These are phyloP conservation scores for Pelecanus crispus DNA, from an alignment of 2,113 vertebrate species.

Conservation along the genomic window DNA sequence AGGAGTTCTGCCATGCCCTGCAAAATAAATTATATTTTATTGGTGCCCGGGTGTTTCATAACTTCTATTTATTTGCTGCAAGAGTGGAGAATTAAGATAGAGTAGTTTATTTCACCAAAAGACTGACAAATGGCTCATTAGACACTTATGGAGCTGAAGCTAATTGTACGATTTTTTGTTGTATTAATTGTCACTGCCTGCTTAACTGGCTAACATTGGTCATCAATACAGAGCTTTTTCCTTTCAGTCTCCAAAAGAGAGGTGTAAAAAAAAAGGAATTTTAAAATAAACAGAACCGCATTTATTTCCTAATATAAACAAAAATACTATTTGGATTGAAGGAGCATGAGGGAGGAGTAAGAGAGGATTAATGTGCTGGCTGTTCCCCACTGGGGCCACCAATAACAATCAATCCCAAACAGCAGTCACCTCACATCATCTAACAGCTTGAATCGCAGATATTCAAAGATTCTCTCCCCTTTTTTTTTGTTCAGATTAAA, in stretches of 20 bases:
- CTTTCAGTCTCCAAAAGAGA: not conserved
- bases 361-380: conserved; percentile 54
- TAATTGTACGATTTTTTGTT: conserved; percentile 70
- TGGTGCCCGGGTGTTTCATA: conserved; percentile 73
- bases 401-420: conserved; percentile 64
- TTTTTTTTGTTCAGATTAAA: conserved; percentile 66
- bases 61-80: conserved; percentile 80
- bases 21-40: conserved; percentile 78
- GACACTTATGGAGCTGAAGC: conserved; percentile 75
- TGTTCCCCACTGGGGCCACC: conserved; percentile 58
- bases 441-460: conserved; percentile 67
- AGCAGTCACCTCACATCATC: conserved; percentile 64
- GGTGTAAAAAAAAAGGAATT: not conserved
- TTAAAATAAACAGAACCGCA: conserved; percentile 33
- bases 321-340: conserved; percentile 59
- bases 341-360: conserved; percentile 56
- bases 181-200: conserved; percentile 69
- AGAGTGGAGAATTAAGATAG: conserved; percentile 77
- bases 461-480: conserved; percentile 35
- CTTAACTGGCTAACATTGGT: conserved; percentile 63
- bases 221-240: conserved; percentile 35
- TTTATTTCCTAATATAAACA: conserved; percentile 64
- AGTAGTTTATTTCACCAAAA: conserved; percentile 78
- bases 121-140: conserved; percentile 79
- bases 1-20: conserved; percentile 71